Evolutionary conservation across 2,113 vertebrate species (phyloP).

Genomic region (Phycodurus eques): DNA sequence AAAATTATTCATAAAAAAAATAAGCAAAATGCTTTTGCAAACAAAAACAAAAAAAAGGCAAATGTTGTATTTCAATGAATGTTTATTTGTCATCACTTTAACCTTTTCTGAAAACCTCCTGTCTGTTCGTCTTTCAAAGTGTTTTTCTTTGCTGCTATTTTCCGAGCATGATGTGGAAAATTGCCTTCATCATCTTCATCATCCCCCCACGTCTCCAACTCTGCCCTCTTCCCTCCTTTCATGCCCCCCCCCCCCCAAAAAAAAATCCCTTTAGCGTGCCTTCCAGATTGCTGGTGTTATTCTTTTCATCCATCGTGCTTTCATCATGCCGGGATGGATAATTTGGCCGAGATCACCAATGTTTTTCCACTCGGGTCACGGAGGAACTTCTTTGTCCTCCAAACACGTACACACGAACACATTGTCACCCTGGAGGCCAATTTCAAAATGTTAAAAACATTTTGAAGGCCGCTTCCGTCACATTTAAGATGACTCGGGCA

Average conservation of each 20-base stretch:
- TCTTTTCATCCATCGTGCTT: constrained; percentile 60
- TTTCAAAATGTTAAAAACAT: background rate
- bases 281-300: constrained; percentile 49
- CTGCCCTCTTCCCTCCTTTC: constrained; percentile 28
- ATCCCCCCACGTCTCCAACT: constrained; percentile 29
- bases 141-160: constrained; percentile 6
- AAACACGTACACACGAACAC: background rate
- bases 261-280: constrained; percentile 26
- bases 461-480: background rate
- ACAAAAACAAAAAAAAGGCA: background rate
- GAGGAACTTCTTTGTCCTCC: constrained; percentile 30
- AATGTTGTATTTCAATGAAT: background rate
- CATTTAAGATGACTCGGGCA: background rate
- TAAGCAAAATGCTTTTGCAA: background rate
- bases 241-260: constrained; percentile 12
- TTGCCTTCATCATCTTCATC: constrained; percentile 25
- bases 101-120: background rate
- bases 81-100: constrained; percentile 28
- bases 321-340: constrained; percentile 47
- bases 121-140: constrained; percentile 22
- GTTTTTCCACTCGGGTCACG: constrained; percentile 46
- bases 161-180: constrained; percentile 23
- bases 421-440: too few relatives aligned
- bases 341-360: constrained; percentile 43
- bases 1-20: background rate